Conservation (phyloP, 2,888 invertebrate genomes). For the Apotomis turbidana region DNA sequence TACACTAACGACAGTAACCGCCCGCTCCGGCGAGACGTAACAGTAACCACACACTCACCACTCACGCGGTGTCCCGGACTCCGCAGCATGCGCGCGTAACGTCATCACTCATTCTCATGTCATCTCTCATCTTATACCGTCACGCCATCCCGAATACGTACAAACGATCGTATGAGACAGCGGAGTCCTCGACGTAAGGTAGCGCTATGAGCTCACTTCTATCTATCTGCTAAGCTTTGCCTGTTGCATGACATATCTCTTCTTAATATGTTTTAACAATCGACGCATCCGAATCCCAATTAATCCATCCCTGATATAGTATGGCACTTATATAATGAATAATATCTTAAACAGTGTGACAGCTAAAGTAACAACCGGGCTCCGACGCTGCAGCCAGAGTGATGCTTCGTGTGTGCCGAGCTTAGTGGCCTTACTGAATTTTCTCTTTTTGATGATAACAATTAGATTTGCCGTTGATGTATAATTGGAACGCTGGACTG, state of each 20-base stretch:
- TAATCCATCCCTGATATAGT: conserved; percentile 75
- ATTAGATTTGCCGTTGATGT: conserved; percentile 70
- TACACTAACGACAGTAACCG: conserved; percentile 80
- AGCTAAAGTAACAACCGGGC: conserved; percentile 64
- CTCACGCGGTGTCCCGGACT: conserved; percentile 50
- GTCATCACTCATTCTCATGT: conserved; percentile 47
- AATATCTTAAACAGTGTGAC: conserved; percentile 55
- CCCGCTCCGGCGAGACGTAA: conserved; percentile 62
- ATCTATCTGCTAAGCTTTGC: conserved; percentile 60
- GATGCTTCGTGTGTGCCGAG: conserved; percentile 80
- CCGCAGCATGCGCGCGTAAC: conserved; percentile 62
- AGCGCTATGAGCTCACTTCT: conserved; percentile 46
- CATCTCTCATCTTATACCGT: conserved; percentile 26
- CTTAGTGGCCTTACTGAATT: conserved; percentile 80
- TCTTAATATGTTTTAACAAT: conserved; percentile 58
- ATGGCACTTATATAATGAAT: conserved; percentile 81
- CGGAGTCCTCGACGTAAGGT: conserved; percentile 40
- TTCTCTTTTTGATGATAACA: conserved; percentile 75
- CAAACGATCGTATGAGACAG: conserved; percentile 38
- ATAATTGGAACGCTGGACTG: conserved; percentile 76
- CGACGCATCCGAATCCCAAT: conserved; percentile 67
- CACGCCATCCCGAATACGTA: conserved; percentile 17
- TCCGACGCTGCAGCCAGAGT: conserved; percentile 76
- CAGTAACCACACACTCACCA: conserved; percentile 72
- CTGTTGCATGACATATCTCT: conserved; percentile 67